Conservation (phyloP, 2,888 invertebrate species). For the Drosophila mulleri region DNA sequence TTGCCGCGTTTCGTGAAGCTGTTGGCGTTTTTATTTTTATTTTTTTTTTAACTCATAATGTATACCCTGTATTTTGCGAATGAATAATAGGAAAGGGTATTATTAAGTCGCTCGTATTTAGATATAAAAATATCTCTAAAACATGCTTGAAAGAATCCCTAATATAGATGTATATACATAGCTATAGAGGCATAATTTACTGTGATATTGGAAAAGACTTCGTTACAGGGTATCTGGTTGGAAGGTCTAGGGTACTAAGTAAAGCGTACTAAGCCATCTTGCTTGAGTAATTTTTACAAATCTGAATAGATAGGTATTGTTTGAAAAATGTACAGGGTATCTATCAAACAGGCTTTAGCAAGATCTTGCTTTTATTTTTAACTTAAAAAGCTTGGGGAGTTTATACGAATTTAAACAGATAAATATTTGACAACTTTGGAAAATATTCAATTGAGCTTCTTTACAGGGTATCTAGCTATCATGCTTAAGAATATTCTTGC, state of each 20-base stretch:
- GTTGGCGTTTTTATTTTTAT: constrained; percentile 26
- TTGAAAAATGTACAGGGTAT: too few relatives aligned
- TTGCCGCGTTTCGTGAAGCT: constrained; percentile 54
- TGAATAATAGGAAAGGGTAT: not conserved
- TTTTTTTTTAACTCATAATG: not conserved
- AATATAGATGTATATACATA: too few relatives aligned
- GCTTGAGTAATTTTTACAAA: too few relatives aligned
- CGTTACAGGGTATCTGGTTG: not conserved
- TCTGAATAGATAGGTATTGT: too few relatives aligned
- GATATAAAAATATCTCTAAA: not conserved
- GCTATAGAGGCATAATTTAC: not conserved
- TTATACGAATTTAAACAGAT: not conserved
- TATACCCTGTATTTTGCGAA: not conserved
- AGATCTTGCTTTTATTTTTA: too few relatives aligned
- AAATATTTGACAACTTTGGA: too few relatives aligned
- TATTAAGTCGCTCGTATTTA: too few relatives aligned
- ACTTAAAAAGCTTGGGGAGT: too few relatives aligned
- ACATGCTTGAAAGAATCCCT: not conserved
- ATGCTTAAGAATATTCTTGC: not conserved
- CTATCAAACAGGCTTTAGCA: too few relatives aligned
- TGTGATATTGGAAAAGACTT: not conserved
- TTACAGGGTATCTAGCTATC: not conserved
- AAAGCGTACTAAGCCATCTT: too few relatives aligned
- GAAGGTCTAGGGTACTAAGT: too few relatives aligned
- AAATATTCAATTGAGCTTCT: not conserved